Base-by-base conservation (phyloP, 2,113 vertebrate genomes). In the Lepisosteus osseus region DNA sequence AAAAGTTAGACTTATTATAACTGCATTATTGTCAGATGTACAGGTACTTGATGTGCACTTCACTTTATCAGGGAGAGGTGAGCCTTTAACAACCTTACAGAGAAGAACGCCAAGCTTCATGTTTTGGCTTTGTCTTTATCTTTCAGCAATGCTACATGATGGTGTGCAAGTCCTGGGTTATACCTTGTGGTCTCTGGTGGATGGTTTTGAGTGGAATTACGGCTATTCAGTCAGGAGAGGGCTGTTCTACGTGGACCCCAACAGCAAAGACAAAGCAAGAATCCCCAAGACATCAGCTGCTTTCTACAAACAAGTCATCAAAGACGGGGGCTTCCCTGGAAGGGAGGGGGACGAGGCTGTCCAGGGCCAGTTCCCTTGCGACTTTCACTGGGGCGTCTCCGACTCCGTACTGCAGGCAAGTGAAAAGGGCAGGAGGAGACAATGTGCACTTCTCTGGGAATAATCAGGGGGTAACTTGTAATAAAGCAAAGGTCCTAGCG, bases 201-300 rank as follows among this genome's bases (percentile, higher is more conserved):
- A 99, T 66, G 95, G 96, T 71, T 98, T 95, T 67, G 97, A 99
- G 82, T 99, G 97, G 97, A 95, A 95, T 70, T 88, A 94, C 3
- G 93, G 88, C 41, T 94, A 95, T 75, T 86, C 71, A 29, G 82
- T 86, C n/a, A 91, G 95, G 64, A 88, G 95, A 0, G 97, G 97
- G 42, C 87, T 99, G 7, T 98, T 98, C 85, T 95, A 96, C 64
- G 78, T 98, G 1, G 92, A 99, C 78, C 95, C 97, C 76, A 87
- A 77, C 47, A 90, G 90, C 3, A 62, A 86, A 57, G 82, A 87
- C 68, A 90, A 91, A 76, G 90, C 85, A 81, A 93, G 95, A 76
- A 84, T 88, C 66, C 93, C 95, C 3, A 99, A 99, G 79, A 94
- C 96, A 61, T 93, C 94, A 0, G 95, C 97, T 54, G 86, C 82